These are phyloP conservation scores for Scaptomyza reducta DNA, from an alignment of 2,888 invertebrate species.

Conservation along the genomic window DNA sequence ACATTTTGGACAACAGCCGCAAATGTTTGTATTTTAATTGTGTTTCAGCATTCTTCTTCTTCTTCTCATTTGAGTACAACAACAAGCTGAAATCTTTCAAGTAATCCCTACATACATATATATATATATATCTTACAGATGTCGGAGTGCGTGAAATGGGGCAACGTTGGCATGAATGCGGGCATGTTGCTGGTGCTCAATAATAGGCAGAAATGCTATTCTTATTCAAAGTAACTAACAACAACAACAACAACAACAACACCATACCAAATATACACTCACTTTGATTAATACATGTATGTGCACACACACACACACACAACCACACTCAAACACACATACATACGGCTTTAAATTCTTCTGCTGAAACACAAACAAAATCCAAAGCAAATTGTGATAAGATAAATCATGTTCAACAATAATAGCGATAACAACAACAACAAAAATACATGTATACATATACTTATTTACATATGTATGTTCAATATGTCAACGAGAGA, in stretches of 20 bases:
- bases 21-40: constrained; percentile 3
- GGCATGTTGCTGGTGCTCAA: constrained; percentile 88
- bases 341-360: constrained; percentile 29
- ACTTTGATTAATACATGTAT: constrained; percentile 8
- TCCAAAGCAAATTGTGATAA: constrained; percentile 60
- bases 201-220: constrained; percentile 78
- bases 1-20: constrained; percentile 21
- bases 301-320: constrained; percentile 7
- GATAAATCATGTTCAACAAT: constrained; percentile 40
- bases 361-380: constrained; percentile 27
- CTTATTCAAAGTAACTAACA: constrained; percentile 65
- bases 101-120: no score
- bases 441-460: constrained; percentile 18
- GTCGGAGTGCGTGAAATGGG: constrained; percentile 89
- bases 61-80: not conserved
- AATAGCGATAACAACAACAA: constrained; percentile 14
- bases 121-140: constrained; percentile 85
- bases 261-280: constrained; percentile 17
- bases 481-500: constrained; percentile 5
- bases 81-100: constrained; percentile 19
- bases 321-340: constrained; percentile 20
- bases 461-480: constrained; percentile 24
- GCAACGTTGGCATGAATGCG: constrained; percentile 89
- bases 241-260: constrained; percentile 16
- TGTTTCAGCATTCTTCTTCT: not conserved